Base-by-base conservation (phyloP, 2,797 vertebrate species). In the Chaetophractus vellerosus region DNA sequence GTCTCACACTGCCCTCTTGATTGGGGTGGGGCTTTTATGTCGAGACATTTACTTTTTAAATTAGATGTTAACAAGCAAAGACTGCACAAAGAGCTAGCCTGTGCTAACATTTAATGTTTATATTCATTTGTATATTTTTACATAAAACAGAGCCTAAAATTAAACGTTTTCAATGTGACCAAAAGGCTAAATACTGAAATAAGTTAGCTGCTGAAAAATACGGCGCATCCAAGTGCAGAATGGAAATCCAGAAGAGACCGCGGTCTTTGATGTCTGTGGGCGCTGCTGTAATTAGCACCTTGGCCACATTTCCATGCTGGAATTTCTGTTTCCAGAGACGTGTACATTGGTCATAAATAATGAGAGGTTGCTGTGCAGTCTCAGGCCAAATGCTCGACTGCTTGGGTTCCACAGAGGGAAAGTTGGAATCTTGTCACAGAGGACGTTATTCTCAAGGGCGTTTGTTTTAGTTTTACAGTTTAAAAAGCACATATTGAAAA, bases 391-490 rank as follows among this genome's bases (percentile, higher is more conserved):
- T 79, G 23, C 31, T 88, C 69, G 38, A 45, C 52, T 59, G 9
- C 61, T 79, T 92, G n/a, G 11, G 50, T 92, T 79, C 36, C 85
- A 86, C 55, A 63, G 87, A 93, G 48, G 50, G 33, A 64, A 36
- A 28, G 4, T 69, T 90, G 84, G 19, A 83, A 68, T 82, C 57
- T 90, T 89, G 21, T 84, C 71, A 18, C 86, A 84, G 36, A 93
- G 75, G 71, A 83, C 84, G 15, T 36, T 75, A 6, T 89, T 92
- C 88, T 89, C 71, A 75, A 87, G 12, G n/a, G 28, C 84, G 11
- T 64, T 45, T 86, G 33, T 28, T 75, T 95, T 90, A 80, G 85
- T 91, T 96, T 94, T 87, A 81, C 33, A 33, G 83, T 71, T 66
- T 69, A 91, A 63, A 82, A 83, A 66, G 48, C 64, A 52, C 63